phyloP scores from a whole-genome alignment of 2,797 vertebrate species.

The Poecilia gillii region DNA sequence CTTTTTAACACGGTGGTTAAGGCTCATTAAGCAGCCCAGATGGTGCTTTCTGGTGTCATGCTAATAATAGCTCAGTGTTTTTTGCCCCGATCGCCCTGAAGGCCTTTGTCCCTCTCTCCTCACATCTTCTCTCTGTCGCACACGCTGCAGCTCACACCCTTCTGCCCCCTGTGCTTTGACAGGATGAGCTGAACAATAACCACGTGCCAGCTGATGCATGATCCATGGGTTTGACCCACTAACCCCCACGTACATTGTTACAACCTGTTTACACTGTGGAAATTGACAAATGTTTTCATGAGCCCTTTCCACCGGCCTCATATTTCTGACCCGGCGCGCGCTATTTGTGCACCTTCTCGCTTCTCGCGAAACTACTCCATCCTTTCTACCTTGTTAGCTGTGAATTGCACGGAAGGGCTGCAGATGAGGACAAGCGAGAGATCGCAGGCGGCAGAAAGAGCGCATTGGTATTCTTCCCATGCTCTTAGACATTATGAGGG shows the following conservation, averaged over 20 bases:
- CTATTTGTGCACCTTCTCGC: constrained; percentile 24
- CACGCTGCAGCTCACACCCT: constrained; percentile 44
- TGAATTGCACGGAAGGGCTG: constrained; percentile 28
- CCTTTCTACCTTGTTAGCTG: constrained; percentile 33
- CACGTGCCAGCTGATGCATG: constrained; percentile 77
- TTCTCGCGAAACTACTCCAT: constrained; percentile 28
- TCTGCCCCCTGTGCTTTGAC: constrained; percentile 57
- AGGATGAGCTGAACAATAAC: constrained; percentile 74
- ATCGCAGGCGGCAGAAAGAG: constrained; percentile 36
- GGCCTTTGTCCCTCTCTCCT: constrained; percentile 55
- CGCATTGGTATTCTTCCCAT: constrained; percentile 86
- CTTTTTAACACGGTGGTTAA: constrained; percentile 65
- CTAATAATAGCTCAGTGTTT: constrained; percentile 77
- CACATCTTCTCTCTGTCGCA: constrained; percentile 56
- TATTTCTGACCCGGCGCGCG: constrained; percentile 44
- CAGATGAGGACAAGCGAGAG: constrained; percentile 42
- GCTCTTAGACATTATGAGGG: constrained; percentile 90
- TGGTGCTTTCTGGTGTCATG: constrained; percentile 75
- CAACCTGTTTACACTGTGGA: constrained; percentile 80
- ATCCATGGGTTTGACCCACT: constrained; percentile 80
- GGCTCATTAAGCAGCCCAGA: constrained; percentile 79
- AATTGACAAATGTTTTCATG: constrained; percentile 79
- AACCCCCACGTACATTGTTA: constrained; percentile 76
- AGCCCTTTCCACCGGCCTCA: constrained; percentile 55
- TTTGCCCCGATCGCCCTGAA: constrained; percentile 71